Evolutionary conservation across 2,797 vertebrate species (phyloP), one percentile per base, ranked within the genome.

Genomic region (Pangasius krempfi): DNA sequence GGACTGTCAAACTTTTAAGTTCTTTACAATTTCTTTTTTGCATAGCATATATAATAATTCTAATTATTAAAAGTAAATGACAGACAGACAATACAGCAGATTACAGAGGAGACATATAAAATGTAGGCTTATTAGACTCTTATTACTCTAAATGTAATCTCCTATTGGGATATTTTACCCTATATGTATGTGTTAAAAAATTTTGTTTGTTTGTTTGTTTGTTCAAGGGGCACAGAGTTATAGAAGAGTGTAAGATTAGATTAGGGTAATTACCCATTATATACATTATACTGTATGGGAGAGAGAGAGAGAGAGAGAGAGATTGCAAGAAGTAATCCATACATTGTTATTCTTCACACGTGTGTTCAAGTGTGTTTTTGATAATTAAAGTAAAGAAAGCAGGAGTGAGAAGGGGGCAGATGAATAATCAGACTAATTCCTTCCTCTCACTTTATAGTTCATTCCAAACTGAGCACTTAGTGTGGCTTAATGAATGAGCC

Each of bases 341-440:
- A 90, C 90, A 86, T 94, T 94, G 91, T 93, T 93, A 93, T 95
- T 94, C 94, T 89, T 89, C 86, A 79, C 91, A 90, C 90, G 88
- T 87, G 91, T 90, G 0, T 44, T 44, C 62, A 89, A 90, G 92
- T 91, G 91, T 92, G 93, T 94, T 91, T 91, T n/a, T 30, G 87
- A 92, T 94, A 94, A 95, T 94, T 95, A 89, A 91, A 93, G 92
- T 92, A 93, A 94, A 93, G 92, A 93, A 95, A 88, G 94, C 93
- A 95, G 93, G 91, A 85, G 89, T 75, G 91, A 66, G 54, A 89
- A 84, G 44, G 88, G 90, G 93, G 92, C 93, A 94, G 93, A 94
- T 92, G 91, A 92, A 93, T 95, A 95, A 96, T 96, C 94, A 94
- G 82, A 92, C 92, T 94, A 93, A 96, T 95, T 95, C 93, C 91